A percentile compares a stretch with the other conserved stretches of the same genome.
Evolutionary conservation across 1,140 invertebrate species (phyloP).

Genomic region (Acromyrmex echinatior): DNA sequence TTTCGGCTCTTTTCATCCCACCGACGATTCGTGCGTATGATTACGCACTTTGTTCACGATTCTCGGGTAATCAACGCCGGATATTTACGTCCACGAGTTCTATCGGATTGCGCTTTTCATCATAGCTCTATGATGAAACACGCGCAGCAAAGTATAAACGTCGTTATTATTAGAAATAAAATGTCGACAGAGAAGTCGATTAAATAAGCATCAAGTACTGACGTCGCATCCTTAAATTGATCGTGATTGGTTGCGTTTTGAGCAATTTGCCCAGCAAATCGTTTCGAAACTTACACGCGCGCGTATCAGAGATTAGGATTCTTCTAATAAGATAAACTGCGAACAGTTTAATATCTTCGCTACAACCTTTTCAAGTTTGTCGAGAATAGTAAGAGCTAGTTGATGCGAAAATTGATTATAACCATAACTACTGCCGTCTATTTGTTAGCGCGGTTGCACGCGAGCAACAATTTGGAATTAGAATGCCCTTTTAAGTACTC

Average conservation of each 20-base stretch:
- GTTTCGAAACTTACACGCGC: not conserved
- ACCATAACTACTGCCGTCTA: not conserved
- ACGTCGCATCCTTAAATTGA: not conserved
- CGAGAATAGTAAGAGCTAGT: not conserved
- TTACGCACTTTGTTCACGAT: conserved; percentile 44
- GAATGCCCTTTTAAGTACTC: conserved; percentile 24
- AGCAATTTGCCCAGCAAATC: not conserved
- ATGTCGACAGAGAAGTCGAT: not conserved
- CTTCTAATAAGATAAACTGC: not conserved
- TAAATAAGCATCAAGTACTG: not conserved
- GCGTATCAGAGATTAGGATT: not conserved
- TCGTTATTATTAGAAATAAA: not conserved
- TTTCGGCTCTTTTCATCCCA: conserved; percentile 43
- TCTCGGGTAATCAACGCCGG: conserved; percentile 38
- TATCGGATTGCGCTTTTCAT: conserved; percentile 11
- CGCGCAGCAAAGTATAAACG: conserved; percentile 3
- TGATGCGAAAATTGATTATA: conserved; percentile 4
- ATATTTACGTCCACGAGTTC: conserved; percentile 31
- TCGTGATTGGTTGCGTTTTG: not conserved
- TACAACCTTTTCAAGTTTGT: not conserved
- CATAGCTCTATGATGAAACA: not conserved
- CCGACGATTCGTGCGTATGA: conserved; percentile 44
- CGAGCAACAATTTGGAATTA: conserved; percentile 39
- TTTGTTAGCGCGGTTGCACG: conserved; percentile 31
- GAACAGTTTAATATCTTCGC: conserved; percentile 8